Evolutionary conservation across 2,113 vertebrate genomes (phyloP).

Genomic region (Ginglymostoma cirratum): DNA sequence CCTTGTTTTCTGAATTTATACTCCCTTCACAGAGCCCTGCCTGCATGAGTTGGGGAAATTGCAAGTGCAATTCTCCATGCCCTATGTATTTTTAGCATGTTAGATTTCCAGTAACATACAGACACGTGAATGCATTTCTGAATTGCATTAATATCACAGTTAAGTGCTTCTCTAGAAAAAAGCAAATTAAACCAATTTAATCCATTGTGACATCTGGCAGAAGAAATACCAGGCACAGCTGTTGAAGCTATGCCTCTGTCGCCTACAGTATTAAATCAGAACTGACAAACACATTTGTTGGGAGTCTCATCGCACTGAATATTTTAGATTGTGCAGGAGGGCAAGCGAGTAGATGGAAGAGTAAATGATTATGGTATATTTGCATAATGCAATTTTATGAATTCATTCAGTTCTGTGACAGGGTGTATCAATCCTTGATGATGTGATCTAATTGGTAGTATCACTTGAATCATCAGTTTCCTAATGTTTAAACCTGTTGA

Average conservation of each 20-base stretch:
- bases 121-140: not conserved
- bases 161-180: not conserved
- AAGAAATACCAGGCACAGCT: not conserved
- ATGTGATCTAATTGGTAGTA: not conserved
- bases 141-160: not conserved
- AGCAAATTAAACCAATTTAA: constrained; percentile 24
- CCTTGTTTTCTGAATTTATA: not conserved
- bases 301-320: not conserved
- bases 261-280: constrained; percentile 14
- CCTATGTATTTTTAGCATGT: not conserved
- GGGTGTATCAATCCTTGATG: constrained; percentile 1
- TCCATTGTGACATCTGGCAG: not conserved
- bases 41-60: not conserved
- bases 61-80: not conserved
- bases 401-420: constrained; percentile 1
- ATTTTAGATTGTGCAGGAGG: not conserved
- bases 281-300: not conserved
- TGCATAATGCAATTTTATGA: constrained; percentile 16
- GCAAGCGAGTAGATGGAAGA: not conserved
- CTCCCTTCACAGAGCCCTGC: not conserved
- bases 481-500: not conserved
- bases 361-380: not conserved
- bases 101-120: not conserved
- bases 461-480: not conserved
- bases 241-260: not conserved